Conservation (phyloP, 2,888 invertebrate genomes). For the Allygus modestus region DNA sequence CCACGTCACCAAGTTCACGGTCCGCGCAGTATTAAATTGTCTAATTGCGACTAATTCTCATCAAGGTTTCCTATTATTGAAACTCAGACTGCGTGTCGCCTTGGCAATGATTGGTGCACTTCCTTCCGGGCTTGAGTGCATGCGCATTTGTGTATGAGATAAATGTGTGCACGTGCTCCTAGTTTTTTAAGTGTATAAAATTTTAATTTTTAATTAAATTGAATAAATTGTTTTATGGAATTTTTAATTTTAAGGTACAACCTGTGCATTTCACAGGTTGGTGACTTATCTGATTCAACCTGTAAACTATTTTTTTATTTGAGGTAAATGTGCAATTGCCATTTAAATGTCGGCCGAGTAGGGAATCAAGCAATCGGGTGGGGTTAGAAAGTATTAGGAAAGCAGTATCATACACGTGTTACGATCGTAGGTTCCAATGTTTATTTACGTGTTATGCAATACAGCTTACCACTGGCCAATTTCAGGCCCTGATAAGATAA, state of each 20-base stretch:
- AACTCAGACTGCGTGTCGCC: not conserved
- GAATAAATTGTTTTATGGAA: too few relatives aligned
- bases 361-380: too few relatives aligned
- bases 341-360: too few relatives aligned
- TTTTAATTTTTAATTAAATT: too few relatives aligned
- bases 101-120: not conserved
- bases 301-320: too few relatives aligned
- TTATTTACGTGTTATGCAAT: slow-evolving; percentile 18
- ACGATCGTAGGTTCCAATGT: not conserved
- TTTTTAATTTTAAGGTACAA: too few relatives aligned
- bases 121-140: not conserved
- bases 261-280: too few relatives aligned
- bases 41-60: slow-evolving; percentile 5
- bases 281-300: too few relatives aligned
- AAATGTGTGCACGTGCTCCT: too few relatives aligned
- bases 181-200: too few relatives aligned
- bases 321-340: too few relatives aligned
- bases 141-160: not conserved
- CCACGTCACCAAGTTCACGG: not conserved
- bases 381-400: too few relatives aligned
- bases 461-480: not conserved
- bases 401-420: not conserved
- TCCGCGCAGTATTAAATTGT: not conserved
- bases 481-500: slow-evolving; percentile 5
- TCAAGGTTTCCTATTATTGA: slow-evolving; percentile 24